Conservation (phyloP, 2,113 vertebrate genomes). For the Pipa parva region DNA sequence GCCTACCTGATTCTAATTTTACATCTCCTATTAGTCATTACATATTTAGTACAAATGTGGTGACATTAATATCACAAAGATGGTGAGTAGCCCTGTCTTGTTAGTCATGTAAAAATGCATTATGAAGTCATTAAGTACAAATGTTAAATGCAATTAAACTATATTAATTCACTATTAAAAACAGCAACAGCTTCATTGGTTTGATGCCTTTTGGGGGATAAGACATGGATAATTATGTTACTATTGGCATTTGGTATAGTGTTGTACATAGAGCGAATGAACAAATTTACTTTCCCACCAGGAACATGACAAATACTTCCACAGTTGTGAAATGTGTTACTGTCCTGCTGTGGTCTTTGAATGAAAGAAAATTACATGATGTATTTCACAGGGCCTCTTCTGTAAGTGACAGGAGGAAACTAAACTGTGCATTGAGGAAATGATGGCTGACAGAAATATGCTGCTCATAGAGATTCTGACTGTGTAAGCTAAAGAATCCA, state of each 20-base stretch:
- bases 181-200: background rate
- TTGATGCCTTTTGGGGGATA: no score
- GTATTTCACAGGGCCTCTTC: background rate
- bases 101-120: no score
- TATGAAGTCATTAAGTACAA: no score
- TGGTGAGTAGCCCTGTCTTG: no score
- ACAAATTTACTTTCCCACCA: slow-evolving; percentile 3
- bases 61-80: no score
- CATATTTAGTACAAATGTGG: no score
- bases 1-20: no score
- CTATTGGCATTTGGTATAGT: background rate
- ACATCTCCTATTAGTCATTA: no score
- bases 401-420: slow-evolving; percentile 10
- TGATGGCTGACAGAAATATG: background rate
- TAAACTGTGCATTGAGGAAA: background rate
- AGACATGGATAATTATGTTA: background rate
- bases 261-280: slow-evolving; percentile 10
- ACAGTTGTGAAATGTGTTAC: background rate
- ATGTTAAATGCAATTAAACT: background rate
- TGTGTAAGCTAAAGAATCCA: background rate
- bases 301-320: background rate
- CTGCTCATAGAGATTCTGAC: background rate
- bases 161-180: background rate
- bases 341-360: background rate
- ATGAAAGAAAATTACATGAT: slow-evolving; percentile 2